Evolutionary conservation across 2,888 invertebrate species (phyloP).

Genomic region (Isoperla grammatica): DNA sequence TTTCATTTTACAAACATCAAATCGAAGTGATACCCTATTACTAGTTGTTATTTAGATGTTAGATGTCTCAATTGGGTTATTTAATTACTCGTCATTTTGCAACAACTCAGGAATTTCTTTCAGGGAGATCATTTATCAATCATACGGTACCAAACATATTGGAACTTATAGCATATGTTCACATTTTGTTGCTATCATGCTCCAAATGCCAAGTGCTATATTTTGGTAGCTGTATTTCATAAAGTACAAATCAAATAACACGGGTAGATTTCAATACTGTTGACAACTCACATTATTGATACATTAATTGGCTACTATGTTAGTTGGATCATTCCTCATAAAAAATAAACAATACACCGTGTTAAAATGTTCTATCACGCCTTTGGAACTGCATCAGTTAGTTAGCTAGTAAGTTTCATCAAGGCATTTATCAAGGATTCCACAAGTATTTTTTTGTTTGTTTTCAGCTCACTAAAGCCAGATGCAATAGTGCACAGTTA

Average conservation of each 20-base stretch:
- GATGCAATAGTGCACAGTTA: conserved; percentile 34
- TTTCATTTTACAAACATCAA: neutral
- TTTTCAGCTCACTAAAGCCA: conserved; percentile 18
- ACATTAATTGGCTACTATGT: too few relatives aligned
- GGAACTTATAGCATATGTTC: conserved; percentile 5
- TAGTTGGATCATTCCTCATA: too few relatives aligned
- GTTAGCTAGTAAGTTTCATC: too few relatives aligned
- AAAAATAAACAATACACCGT: neutral
- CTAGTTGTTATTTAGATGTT: conserved; percentile 2
- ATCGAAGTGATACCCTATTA: neutral
- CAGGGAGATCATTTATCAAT: conserved; percentile 21
- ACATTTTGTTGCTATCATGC: neutral
- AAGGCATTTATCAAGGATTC: conserved; percentile 10
- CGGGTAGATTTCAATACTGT: neutral
- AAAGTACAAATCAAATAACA: neutral
- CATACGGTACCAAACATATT: conserved; percentile 13
- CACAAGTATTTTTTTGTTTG: conserved; percentile 16
- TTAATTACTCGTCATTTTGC: neutral
- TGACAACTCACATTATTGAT: too few relatives aligned
- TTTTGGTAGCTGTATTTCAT: neutral
- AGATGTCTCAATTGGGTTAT: conserved; percentile 4
- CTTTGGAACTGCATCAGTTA: too few relatives aligned
- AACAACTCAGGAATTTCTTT: conserved; percentile 27
- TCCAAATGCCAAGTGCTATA: neutral
- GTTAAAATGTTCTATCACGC: neutral